Evolutionary conservation across 2,888 invertebrate species (phyloP).

Genomic region (Camptogramma bilineatum): DNA sequence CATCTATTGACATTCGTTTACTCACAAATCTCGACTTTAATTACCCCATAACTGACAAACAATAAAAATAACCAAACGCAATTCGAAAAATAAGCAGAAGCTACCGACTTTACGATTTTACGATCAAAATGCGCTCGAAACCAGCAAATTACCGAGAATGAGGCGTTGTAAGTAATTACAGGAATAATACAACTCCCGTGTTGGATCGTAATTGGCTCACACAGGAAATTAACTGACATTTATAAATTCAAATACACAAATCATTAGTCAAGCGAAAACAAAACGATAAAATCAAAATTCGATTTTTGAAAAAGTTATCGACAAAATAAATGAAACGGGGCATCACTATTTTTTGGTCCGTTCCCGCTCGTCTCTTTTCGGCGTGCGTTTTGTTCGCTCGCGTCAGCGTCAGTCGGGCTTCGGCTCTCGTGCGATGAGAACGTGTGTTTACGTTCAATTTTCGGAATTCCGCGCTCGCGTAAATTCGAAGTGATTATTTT

Average conservation of each 20-base stretch:
- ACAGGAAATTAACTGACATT: constrained; percentile 52
- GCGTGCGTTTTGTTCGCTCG: constrained; percentile 23
- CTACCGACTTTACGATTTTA: constrained; percentile 39
- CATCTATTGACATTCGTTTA: constrained; percentile 43
- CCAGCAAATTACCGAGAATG: constrained; percentile 45
- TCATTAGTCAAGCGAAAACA: constrained; percentile 23
- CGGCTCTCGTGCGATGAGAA: constrained; percentile 47
- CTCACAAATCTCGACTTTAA: constrained; percentile 45
- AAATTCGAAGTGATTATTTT: constrained; percentile 17
- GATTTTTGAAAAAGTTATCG: constrained; percentile 48
- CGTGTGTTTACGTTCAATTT: constrained; percentile 30
- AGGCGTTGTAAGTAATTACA: constrained; percentile 48
- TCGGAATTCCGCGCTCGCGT: constrained; percentile 24
- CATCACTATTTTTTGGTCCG: constrained; percentile 49
- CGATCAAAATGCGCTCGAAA: constrained; percentile 29
- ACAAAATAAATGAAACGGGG: constrained; percentile 42
- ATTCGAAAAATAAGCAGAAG: constrained; percentile 30
- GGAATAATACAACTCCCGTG: constrained; percentile 41
- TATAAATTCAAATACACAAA: constrained; percentile 30
- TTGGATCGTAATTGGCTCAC: constrained; percentile 41
- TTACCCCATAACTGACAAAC: constrained; percentile 41
- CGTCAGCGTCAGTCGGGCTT: constrained; percentile 56
- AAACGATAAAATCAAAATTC: constrained; percentile 35
- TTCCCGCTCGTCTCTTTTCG: constrained; percentile 10
- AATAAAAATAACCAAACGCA: constrained; percentile 44